Conservation (phyloP, 1,140 invertebrate species). For the Solen grandis region DNA sequence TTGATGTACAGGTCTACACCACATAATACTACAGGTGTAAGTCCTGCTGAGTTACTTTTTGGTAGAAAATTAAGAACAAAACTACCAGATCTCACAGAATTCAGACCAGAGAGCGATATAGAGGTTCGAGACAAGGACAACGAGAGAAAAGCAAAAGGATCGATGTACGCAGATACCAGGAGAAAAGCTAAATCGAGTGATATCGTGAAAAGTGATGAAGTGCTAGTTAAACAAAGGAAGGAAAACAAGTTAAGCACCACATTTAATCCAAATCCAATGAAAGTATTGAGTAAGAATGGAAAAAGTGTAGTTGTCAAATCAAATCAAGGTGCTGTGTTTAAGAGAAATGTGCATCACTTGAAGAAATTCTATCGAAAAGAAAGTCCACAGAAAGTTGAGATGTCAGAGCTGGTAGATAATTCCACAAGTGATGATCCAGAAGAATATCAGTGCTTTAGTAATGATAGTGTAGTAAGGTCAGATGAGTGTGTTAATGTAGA, state of each 20-base stretch:
- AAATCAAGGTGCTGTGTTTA: too few relatives aligned
- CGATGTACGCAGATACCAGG: neutral
- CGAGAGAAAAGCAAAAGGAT: neutral
- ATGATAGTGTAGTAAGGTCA: too few relatives aligned
- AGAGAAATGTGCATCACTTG: neutral
- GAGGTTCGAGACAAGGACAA: neutral
- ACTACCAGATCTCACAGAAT: too few relatives aligned
- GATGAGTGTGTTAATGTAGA: too few relatives aligned
- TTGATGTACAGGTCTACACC: conserved; percentile 57
- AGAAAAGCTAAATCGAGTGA: neutral
- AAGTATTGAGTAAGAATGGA: neutral
- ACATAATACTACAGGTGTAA: conserved; percentile 50
- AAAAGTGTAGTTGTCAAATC: neutral
- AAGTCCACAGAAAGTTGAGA: too few relatives aligned
- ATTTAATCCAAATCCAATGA: neutral
- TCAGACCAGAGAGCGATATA: neutral
- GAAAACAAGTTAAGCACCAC: neutral
- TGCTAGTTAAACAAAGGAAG: neutral
- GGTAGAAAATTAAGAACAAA: conserved; percentile 1
- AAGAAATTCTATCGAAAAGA: too few relatives aligned
- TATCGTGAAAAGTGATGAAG: neutral
- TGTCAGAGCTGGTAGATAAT: too few relatives aligned
- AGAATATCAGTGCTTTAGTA: too few relatives aligned
- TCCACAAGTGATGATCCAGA: too few relatives aligned
- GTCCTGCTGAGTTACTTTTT: neutral